A percentile compares a stretch with the other conserved stretches of the same genome.
phyloP scores from a whole-genome alignment of 92 coral and sea anemone species.

The Palythoa caribaeorum region DNA sequence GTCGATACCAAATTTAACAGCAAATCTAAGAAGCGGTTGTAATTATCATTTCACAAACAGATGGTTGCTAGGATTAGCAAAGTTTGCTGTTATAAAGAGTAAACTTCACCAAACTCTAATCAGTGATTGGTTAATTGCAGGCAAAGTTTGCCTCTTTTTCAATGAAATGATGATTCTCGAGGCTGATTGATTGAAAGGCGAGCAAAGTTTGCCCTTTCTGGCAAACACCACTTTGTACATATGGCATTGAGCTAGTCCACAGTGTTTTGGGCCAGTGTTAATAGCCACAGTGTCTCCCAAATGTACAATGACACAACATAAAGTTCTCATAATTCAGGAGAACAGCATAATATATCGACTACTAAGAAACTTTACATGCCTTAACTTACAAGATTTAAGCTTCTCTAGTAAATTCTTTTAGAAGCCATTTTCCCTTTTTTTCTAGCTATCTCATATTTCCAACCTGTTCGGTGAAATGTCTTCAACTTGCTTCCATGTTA shows the following conservation, averaged over 20 bases:
- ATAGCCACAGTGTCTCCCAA: no score
- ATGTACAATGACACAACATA: no score
- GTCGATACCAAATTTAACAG: background rate
- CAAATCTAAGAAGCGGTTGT: background rate
- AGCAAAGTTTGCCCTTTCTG: conserved; percentile 30
- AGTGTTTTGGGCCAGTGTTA: no score
- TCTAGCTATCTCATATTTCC: no score
- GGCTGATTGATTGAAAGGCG: background rate
- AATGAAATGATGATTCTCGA: background rate
- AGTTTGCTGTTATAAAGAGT: background rate
- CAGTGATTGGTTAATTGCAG: background rate
- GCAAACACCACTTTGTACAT: conserved; percentile 22
- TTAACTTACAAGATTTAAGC: no score
- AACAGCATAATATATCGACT: no score
- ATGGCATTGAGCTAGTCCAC: background rate
- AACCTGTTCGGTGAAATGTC: no score
- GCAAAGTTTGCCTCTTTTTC: conserved; percentile 7
- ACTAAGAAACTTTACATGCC: no score
- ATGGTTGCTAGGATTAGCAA: background rate
- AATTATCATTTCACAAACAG: background rate
- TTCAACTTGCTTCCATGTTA: no score
- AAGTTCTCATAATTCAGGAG: no score
- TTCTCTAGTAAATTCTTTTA: no score
- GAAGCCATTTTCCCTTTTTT: no score
- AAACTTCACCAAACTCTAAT: background rate